Percentiles rank a stretch among this genome's conserved stretches.
phyloP scores from a whole-genome alignment of 2,113 vertebrate genomes.

The Ploceus nigricollis region DNA sequence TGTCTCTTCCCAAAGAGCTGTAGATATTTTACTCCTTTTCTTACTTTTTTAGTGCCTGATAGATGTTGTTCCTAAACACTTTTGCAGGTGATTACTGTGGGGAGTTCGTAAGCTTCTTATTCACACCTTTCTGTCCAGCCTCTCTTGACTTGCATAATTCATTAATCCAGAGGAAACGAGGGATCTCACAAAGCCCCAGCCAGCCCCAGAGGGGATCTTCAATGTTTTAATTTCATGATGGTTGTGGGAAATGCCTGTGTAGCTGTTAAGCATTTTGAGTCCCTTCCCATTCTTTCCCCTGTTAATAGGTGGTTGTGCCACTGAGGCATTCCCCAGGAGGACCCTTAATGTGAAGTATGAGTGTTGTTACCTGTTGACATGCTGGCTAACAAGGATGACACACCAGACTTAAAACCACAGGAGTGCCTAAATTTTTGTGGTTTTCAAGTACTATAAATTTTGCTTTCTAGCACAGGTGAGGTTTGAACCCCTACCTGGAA shows the following conservation, averaged over 20 bases:
- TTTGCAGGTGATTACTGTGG: conserved; percentile 60
- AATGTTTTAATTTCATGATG: conserved; percentile 5
- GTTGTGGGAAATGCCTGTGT: not conserved
- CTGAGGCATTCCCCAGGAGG: not conserved
- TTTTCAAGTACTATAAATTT: not conserved
- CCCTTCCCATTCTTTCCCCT: conserved; percentile 7
- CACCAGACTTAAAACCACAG: not conserved
- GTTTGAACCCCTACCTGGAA: not conserved
- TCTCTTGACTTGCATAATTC: conserved; percentile 39
- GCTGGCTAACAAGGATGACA: not conserved
- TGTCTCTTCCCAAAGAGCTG: not conserved
- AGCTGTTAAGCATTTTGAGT: not conserved
- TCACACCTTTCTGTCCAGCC: conserved; percentile 48
- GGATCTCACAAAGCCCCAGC: not conserved
- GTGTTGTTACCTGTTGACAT: not conserved
- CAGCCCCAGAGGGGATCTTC: not conserved
- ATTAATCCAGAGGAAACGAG: conserved; percentile 32
- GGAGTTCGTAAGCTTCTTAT: conserved; percentile 45
- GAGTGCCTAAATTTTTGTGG: not conserved
- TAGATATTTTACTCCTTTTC: conserved; percentile 1
- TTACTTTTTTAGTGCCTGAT: conserved; percentile 20
- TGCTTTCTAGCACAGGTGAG: not conserved
- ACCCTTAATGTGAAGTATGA: not conserved
- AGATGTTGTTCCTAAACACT: conserved; percentile 18
- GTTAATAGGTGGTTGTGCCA: conserved; percentile 21